Base-by-base conservation (phyloP, 2,888 invertebrate genomes). In the Actias luna region DNA sequence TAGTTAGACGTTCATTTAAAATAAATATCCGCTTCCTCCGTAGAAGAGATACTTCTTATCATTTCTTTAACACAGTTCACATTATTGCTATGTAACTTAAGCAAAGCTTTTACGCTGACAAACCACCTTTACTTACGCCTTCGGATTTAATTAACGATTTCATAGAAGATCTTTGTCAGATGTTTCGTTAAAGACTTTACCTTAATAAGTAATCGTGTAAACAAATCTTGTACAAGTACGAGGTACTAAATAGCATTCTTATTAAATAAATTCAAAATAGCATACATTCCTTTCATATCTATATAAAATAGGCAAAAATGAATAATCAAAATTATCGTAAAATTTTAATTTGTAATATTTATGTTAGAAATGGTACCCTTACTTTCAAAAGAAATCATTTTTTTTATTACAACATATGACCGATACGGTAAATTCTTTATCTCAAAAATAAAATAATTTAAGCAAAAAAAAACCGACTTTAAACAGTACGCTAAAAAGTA, bases 141-240 rank as follows among this genome's bases (percentile, higher is more conserved):
- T 78, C 77, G 77, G 78, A 82, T 83, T 87, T 87, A 87, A 86
- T 87, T 85, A 85, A 83, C 77, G 79, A 82, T 84, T 80, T 80
- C 77, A 79, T 77, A 70, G 75, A 74, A 80, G 77, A 76, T 77
- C 78, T 76, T 77, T 79, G 75, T 79, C 76, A 76, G 76, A 73
- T 71, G 73, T 71, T 75, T 68, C 69, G 72, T 68, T 71, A 72
- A 72, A 77, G 67, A 73, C 67, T 75, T 69, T 60, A 65, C 61
- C 64, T 63, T 64, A 68, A 69, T 68, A 69, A 69, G 65, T 73
- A 70, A 65, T 69, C 74, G 68, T 68, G 63, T 74, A 46, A 60
- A 60, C 27, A 58, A 58, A 65, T 69, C 65, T 66, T 64, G 67
- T 64, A 29, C 29, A 55, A 36, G 22, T 25, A 22, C 18, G 46